phyloP scores from a whole-genome alignment of 2,888 invertebrate genomes.

The Catocala nupta region DNA sequence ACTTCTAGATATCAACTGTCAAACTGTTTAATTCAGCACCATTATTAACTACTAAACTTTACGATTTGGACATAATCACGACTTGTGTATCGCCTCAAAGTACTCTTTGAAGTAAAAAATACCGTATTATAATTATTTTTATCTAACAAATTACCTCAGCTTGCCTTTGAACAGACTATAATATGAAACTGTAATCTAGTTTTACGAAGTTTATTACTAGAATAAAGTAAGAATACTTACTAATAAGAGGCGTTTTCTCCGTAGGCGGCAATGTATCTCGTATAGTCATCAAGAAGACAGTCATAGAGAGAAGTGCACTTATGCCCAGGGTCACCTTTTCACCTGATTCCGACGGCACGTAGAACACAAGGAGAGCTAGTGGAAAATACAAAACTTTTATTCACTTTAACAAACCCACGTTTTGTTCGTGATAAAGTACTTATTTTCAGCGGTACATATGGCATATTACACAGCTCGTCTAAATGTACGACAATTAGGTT shows the following conservation, averaged over 20 bases:
- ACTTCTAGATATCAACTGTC: slow-evolving; percentile 12
- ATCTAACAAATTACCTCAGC: too few relatives aligned
- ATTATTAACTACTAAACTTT: neutral
- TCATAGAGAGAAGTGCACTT: slow-evolving; percentile 95
- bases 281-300: slow-evolving; percentile 95
- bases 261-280: slow-evolving; percentile 95
- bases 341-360: slow-evolving; percentile 95
- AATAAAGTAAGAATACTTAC: slow-evolving; percentile 83
- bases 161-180: too few relatives aligned
- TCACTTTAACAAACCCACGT: slow-evolving; percentile 10
- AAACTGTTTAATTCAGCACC: neutral
- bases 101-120: too few relatives aligned
- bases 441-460: neutral
- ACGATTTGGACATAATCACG: too few relatives aligned
- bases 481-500: slow-evolving; percentile 15
- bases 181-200: too few relatives aligned
- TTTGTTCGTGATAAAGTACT: neutral
- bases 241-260: slow-evolving; percentile 94
- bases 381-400: slow-evolving; percentile 34
- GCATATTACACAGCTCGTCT: neutral
- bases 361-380: slow-evolving; percentile 93
- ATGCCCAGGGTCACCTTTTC: slow-evolving; percentile 96
- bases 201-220: too few relatives aligned
- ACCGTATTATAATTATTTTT: too few relatives aligned
- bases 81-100: too few relatives aligned